These are phyloP conservation scores for Pheosia gnoma DNA, from an alignment of 2,888 invertebrate genomes.

Conservation along the genomic window DNA sequence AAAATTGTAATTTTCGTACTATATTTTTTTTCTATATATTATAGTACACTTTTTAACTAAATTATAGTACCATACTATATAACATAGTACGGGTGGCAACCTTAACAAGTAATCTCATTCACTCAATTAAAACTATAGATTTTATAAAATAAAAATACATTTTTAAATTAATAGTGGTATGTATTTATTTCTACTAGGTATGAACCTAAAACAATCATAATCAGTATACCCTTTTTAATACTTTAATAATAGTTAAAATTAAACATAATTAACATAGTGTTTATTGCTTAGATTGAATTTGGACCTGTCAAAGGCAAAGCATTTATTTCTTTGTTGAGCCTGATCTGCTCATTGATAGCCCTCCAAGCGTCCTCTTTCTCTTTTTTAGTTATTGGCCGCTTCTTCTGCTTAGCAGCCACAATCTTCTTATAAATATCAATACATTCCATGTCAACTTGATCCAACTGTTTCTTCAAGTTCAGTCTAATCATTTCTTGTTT, in stretches of 20 bases:
- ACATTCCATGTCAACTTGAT: constrained; percentile 88
- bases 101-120: too few relatives aligned
- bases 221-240: not conserved
- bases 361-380: constrained; percentile 92
- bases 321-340: constrained; percentile 81
- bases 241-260: constrained; percentile 25
- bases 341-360: constrained; percentile 87
- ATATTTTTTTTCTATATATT: too few relatives aligned
- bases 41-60: too few relatives aligned
- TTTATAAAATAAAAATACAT: constrained; percentile 8
- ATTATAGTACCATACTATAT: too few relatives aligned
- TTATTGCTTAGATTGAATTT: constrained; percentile 66
- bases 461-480: constrained; percentile 90
- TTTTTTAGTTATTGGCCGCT: constrained; percentile 90
- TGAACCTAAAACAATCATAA: constrained; percentile 3
- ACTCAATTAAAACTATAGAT: not conserved
- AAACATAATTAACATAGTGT: constrained; percentile 4
- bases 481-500: constrained; percentile 92
- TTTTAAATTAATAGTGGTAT: constrained; percentile 20
- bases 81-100: too few relatives aligned
- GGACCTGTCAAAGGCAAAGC: constrained; percentile 77
- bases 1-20: too few relatives aligned
- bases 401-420: constrained; percentile 91
- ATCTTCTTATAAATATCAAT: constrained; percentile 94
- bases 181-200: constrained; percentile 31